Percentiles rank a stretch among this genome's conserved stretches.
These are phyloP conservation scores for Deilephila elpenor DNA, from an alignment of 2,888 invertebrate species.

Conservation along the genomic window DNA sequence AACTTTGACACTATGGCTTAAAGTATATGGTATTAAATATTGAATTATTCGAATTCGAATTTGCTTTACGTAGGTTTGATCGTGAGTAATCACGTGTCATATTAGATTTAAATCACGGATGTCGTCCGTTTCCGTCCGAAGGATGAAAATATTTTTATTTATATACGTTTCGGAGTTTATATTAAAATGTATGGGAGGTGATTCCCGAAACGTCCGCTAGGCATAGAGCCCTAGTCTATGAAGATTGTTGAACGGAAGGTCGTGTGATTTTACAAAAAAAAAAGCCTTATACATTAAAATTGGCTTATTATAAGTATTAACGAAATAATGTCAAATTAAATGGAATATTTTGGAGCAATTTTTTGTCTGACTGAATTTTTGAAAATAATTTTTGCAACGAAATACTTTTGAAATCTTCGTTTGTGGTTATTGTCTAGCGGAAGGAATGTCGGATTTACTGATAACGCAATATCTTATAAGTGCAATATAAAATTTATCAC, in stretches of 20 bases:
- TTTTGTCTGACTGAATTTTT: background rate
- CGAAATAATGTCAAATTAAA: constrained; percentile 2
- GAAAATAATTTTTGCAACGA: constrained; percentile 13
- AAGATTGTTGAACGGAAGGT: background rate
- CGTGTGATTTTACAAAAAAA: background rate
- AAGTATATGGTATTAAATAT: background rate
- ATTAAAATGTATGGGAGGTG: constrained; percentile 28
- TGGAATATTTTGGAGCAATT: constrained; percentile 1
- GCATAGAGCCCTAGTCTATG: background rate
- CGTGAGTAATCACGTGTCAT: constrained; percentile 30
- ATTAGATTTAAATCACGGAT: constrained; percentile 31
- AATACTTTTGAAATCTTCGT: background rate
- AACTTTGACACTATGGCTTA: background rate
- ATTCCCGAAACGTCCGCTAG: constrained; percentile 8
- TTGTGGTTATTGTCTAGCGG: background rate
- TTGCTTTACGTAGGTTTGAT: constrained; percentile 9
- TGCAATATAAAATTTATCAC: constrained; percentile 11
- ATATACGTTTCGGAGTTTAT: constrained; percentile 32
- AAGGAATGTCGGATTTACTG: constrained; percentile 4
- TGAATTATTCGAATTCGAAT: background rate
- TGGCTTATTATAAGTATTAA: background rate
- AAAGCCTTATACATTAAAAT: too few species aligned
- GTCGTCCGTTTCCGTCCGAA: constrained; percentile 61
- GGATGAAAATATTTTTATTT: constrained; percentile 47
- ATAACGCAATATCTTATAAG: background rate